Evolutionary conservation across 2,113 vertebrate genomes (phyloP).

Genomic region (Genyomyrus donnyi): DNA sequence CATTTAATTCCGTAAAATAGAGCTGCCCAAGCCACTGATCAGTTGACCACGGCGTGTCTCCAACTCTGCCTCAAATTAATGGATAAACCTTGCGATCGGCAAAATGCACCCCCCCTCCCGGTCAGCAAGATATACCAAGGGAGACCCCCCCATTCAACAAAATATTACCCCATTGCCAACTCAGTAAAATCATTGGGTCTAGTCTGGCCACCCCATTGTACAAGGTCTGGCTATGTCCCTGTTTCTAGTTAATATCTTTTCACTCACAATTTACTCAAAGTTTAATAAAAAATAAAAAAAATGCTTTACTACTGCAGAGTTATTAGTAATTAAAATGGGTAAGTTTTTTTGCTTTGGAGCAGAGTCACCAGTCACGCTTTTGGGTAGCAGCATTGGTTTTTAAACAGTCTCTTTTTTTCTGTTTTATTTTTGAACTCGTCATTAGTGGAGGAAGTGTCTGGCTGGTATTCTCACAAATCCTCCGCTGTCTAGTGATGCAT

Average conservation of each 20-base stretch:
- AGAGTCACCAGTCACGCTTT: neutral
- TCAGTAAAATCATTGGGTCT: neutral
- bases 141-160: neutral
- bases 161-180: neutral
- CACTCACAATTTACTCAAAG: neutral
- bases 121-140: too few relatives aligned
- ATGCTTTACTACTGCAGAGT: neutral
- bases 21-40: neutral
- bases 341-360: neutral
- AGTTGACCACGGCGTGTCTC: neutral
- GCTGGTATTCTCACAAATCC: neutral
- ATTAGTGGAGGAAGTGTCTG: neutral
- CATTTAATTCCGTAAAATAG: neutral
- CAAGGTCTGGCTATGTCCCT: neutral
- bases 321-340: neutral
- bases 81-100: neutral
- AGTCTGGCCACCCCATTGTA: neutral
- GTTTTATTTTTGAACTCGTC: neutral
- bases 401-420: neutral
- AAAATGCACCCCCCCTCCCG: neutral
- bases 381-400: neutral
- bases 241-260: neutral
- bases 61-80: neutral
- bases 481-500: neutral
- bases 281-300: neutral